Conservation (phyloP, 2,113 vertebrate species). For the Ciconia maguari region DNA sequence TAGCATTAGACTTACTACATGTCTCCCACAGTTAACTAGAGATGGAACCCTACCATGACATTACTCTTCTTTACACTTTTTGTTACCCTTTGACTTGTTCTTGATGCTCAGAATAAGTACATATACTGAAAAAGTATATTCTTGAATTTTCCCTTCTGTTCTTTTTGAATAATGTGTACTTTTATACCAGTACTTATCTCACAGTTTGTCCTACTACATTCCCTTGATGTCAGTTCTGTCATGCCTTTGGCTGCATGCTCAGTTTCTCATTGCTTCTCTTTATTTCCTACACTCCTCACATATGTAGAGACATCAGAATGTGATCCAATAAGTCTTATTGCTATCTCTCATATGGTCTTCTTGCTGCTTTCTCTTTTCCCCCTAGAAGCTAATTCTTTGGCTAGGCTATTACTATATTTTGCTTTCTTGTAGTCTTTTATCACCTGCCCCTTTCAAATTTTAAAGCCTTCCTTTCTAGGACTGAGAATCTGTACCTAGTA, state of each 20-base stretch:
- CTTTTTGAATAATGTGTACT: neutral
- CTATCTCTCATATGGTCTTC: neutral
- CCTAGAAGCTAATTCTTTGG: neutral
- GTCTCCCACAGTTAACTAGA: neutral
- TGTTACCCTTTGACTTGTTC: neutral
- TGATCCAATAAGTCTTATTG: neutral
- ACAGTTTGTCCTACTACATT: neutral
- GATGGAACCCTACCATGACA: neutral
- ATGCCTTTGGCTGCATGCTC: neutral
- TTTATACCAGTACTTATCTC: neutral
- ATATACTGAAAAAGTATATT: neutral
- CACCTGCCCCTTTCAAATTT: neutral
- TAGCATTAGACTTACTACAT: neutral
- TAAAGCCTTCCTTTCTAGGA: neutral
- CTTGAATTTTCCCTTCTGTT: neutral
- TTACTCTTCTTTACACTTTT: neutral
- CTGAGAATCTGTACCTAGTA: neutral
- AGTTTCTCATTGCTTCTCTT: neutral
- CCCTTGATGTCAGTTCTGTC: neutral
- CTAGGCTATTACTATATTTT: neutral
- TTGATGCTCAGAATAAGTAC: neutral
- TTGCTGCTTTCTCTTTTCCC: neutral
- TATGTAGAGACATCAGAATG: neutral
- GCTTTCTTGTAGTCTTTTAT: neutral
- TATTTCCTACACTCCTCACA: neutral